Evolutionary conservation across 2,888 invertebrate genomes (phyloP).

Genomic region (Microctonus hyperodae): DNA sequence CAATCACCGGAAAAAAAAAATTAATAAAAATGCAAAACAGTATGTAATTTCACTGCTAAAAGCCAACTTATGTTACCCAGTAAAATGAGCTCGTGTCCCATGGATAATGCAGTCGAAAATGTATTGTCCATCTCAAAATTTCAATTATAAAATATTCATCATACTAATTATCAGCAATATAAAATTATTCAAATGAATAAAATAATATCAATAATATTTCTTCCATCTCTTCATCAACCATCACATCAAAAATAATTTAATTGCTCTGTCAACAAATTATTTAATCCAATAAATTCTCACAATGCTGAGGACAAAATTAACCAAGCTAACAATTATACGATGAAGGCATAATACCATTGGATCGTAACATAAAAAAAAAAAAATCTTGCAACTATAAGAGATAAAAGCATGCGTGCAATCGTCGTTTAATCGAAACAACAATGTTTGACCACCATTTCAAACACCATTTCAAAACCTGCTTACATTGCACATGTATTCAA

Average conservation of each 20-base stretch:
- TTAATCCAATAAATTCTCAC: not conserved
- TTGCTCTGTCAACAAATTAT: not conserved
- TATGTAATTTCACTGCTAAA: constrained; percentile 40
- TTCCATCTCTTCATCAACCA: not conserved
- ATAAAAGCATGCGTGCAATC: not conserved
- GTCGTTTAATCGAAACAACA: not conserved
- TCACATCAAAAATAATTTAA: not conserved
- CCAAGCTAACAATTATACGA: constrained; percentile 27
- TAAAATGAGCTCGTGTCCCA: constrained; percentile 31
- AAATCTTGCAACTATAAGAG: constrained; percentile 36
- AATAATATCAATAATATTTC: too few species aligned
- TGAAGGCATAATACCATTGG: constrained; percentile 45
- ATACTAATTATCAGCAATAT: not conserved
- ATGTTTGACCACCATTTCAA: not conserved
- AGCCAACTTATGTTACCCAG: constrained; percentile 47
- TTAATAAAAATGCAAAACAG: constrained; percentile 20
- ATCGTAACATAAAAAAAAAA: constrained; percentile 38
- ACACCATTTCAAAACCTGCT: not conserved
- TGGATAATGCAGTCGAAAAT: constrained; percentile 39
- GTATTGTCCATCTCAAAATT: constrained; percentile 40
- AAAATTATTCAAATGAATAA: too few species aligned
- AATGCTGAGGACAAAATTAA: constrained; percentile 24
- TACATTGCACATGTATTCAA: not conserved
- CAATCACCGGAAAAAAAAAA: not conserved
- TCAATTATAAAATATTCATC: not conserved